A percentile compares a stretch with the other conserved stretches of the same genome.
Evolutionary conservation across 2,888 invertebrate genomes (phyloP).

Genomic region (Agonopterix alstromeriana): DNA sequence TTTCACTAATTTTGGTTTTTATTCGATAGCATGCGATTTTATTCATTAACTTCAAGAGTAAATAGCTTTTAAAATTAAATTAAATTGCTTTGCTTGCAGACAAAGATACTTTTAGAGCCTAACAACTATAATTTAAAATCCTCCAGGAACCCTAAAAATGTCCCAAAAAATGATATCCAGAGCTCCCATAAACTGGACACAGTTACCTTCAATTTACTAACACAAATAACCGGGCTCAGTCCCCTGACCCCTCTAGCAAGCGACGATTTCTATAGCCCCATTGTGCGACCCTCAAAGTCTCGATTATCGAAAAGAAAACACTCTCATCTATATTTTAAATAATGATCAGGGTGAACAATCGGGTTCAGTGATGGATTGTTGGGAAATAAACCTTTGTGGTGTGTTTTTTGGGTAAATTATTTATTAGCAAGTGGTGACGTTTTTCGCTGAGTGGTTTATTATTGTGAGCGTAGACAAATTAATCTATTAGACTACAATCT

Average conservation of each 20-base stretch:
- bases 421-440: not conserved
- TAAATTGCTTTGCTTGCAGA: too few species aligned
- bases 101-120: too few species aligned
- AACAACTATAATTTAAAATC: too few species aligned
- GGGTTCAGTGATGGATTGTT: slow-evolving; percentile 64
- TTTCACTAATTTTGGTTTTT: too few species aligned
- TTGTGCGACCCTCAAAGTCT: slow-evolving; percentile 72
- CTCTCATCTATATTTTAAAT: slow-evolving; percentile 76
- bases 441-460: not conserved
- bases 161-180: slow-evolving; percentile 27
- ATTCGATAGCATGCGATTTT: too few species aligned
- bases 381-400: slow-evolving; percentile 56
- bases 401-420: slow-evolving; percentile 17
- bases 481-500: too few species aligned
- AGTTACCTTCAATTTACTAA: slow-evolving; percentile 70
- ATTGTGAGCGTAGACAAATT: too few species aligned
- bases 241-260: slow-evolving; percentile 48
- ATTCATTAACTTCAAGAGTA: too few species aligned
- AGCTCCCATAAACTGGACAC: slow-evolving; percentile 54
- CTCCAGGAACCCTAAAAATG: slow-evolving; percentile 19
- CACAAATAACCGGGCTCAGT: slow-evolving; percentile 62
- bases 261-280: slow-evolving; percentile 59
- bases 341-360: slow-evolving; percentile 63
- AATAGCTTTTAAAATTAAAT: too few species aligned
- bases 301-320: slow-evolving; percentile 77